Evolutionary conservation across 2,888 invertebrate genomes (phyloP), one percentile per base, ranked within the genome.

Genomic region (Cheilosia impressa): DNA sequence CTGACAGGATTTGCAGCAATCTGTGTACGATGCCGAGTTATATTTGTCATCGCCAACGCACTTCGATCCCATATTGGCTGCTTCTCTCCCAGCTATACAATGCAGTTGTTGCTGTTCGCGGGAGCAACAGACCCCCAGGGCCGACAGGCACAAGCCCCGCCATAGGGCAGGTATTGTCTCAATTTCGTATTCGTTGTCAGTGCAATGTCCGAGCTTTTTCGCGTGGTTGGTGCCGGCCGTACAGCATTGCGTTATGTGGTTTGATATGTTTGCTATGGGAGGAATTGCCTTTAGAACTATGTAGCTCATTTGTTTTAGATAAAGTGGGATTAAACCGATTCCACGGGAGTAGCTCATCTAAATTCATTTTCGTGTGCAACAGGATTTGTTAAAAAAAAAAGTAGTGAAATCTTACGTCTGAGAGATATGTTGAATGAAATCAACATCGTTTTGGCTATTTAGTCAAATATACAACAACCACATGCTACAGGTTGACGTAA

Each of bases 1-100:
- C 89, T 94, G 94, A 88, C 95, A 95, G 7, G 94, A 93, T 87
- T 94, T 94, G 88, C 95, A 95, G 88, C 95, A 95, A 88, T 94
- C 93, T 92, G 94, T 88, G 78, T 90, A 92, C 0, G 90, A 87
- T 0, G 90, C 89, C 5, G 88, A 81, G 84, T 90, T 90, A 9
- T 79, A 84, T 52, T 87, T 77, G 5, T 43, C 82, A 45, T 89
- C 89, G 9, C 89, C 89, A 43, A 82, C 87, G 22, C 92, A 92
- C 2, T 90, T 89, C 3, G 89, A 88, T 0, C 91, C 90, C 10
- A 88, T 89, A 45, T 90, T 87, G 0, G 91, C 92, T 3, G 90
- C 91, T 50, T 89, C 85, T 0, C 91, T 90, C 10, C 92, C 92
- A 9, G 90, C 89, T 9, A 90, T 89, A 77, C 92, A 92, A 69